Base-by-base conservation (phyloP, 1,140 invertebrate species). In the Diploscapter pachys region DNA sequence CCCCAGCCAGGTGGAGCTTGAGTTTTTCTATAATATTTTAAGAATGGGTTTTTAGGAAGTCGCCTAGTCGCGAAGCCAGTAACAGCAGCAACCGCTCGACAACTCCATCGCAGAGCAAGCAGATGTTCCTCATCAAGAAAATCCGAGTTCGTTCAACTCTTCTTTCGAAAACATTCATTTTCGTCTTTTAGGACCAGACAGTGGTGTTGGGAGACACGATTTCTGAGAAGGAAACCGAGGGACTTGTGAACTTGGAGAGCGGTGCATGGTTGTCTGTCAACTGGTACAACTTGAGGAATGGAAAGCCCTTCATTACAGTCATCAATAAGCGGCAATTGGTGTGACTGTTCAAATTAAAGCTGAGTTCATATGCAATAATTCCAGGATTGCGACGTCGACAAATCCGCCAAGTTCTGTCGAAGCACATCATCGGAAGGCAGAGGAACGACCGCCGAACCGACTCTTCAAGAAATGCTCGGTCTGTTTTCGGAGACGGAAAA, bases 401-500 rank as follows among this genome's bases (percentile, higher is more conserved):
- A 65, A 49, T 51, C 53, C 5, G 57, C 13, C 75, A 79, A 76
- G 56, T 13, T 50, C 51, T 13, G 64, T 5, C 55, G 69, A 63
- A 63, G 64, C 31, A 31, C 31, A 31, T 31, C 31, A 31, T 31
- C 31, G 51, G 67, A 72, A n/a, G 52, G 72, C n/a, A 48, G 53
- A 9, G 5, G 54, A 5, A 50, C 11, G 13, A 50, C 49, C 4
- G 69, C 31, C 63, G 81, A 86, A 11, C 83, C 86, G n/a, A 87
- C 82, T 8, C 81, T 89, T 55, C 80, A 87, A 49, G 86, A 89
- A 11, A 89, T 89, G 80, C 78, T 89, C 49, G 82, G 86, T 11
- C 76, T 89, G 63, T 89, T 89, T 78, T 89, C 88, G 11, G 88
- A 89, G 80, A 88, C 89, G 6, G 89, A 89, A 83, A 81, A 86